phyloP scores from a whole-genome alignment of 2,113 vertebrate genomes.

The Capreolus pygargus region DNA sequence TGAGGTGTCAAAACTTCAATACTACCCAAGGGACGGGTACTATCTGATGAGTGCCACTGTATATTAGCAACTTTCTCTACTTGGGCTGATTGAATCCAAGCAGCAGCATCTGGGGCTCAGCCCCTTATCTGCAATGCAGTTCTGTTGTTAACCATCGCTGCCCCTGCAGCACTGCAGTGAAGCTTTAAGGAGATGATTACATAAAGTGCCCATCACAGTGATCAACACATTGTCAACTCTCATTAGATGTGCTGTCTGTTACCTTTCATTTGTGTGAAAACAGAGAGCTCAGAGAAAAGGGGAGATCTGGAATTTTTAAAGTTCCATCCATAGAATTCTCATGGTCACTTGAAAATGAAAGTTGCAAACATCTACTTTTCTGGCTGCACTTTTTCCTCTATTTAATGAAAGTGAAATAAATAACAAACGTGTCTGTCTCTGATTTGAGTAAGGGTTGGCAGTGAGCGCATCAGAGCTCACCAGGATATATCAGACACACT shows the following conservation, averaged over 20 bases:
- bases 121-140: neutral
- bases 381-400: neutral
- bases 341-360: neutral
- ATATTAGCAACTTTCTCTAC: neutral
- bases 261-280: slow-evolving; percentile 26
- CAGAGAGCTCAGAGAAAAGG: neutral
- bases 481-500: neutral
- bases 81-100: neutral
- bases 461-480: neutral
- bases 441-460: neutral
- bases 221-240: slow-evolving; percentile 3
- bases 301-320: neutral
- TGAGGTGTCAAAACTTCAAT: neutral
- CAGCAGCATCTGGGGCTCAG: neutral
- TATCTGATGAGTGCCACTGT: neutral
- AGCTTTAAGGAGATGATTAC: neutral
- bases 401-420: neutral
- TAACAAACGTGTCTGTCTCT: neutral
- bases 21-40: neutral
- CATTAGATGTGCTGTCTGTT: neutral
- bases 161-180: neutral
- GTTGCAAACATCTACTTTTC: neutral
- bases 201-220: neutral
- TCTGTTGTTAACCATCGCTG: neutral
- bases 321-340: neutral